Percentiles rank a stretch among this genome's conserved stretches.
Evolutionary conservation across 2,113 vertebrate species (phyloP).

Genomic region (Turdus rufiventris): DNA sequence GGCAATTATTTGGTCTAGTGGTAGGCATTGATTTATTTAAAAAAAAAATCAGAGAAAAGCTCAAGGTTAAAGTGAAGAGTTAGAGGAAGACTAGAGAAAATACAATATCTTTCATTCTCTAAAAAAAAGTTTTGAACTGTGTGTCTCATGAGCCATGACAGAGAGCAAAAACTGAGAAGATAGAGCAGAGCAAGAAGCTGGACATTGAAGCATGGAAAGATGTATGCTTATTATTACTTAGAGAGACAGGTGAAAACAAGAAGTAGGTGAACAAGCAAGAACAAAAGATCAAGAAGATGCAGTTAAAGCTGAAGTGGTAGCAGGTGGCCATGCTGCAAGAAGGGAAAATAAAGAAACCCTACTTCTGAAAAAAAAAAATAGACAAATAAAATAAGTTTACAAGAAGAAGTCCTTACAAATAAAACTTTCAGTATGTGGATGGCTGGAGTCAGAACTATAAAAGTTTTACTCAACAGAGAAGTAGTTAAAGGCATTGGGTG

Average conservation of each 20-base stretch:
- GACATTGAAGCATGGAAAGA: conserved; percentile 58
- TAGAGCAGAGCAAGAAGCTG: not conserved
- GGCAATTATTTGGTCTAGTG: not conserved
- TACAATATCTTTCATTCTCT: not conserved
- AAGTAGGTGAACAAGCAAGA: conserved; percentile 16
- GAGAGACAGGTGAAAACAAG: conserved; percentile 39
- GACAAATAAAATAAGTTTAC: not conserved
- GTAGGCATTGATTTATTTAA: not conserved
- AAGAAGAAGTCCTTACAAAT: not conserved
- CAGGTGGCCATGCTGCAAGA: not conserved
- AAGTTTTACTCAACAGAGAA: not conserved
- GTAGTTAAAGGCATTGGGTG: not conserved
- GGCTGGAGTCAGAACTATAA: not conserved
- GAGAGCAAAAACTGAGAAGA: conserved; percentile 20
- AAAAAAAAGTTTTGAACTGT: conserved; percentile 8
- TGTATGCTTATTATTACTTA: conserved; percentile 43
- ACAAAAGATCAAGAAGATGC: not conserved
- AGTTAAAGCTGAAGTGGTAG: not conserved
- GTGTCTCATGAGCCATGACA: conserved; percentile 41
- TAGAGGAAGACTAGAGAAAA: conserved; percentile 7
- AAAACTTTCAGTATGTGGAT: not conserved
- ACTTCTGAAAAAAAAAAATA: not conserved
- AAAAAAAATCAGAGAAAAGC: not conserved
- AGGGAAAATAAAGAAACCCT: not conserved
- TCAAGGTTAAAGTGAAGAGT: conserved; percentile 17